Evolutionary conservation across 2,797 vertebrate species (phyloP).

Genomic region (Crotalus adamanteus): DNA sequence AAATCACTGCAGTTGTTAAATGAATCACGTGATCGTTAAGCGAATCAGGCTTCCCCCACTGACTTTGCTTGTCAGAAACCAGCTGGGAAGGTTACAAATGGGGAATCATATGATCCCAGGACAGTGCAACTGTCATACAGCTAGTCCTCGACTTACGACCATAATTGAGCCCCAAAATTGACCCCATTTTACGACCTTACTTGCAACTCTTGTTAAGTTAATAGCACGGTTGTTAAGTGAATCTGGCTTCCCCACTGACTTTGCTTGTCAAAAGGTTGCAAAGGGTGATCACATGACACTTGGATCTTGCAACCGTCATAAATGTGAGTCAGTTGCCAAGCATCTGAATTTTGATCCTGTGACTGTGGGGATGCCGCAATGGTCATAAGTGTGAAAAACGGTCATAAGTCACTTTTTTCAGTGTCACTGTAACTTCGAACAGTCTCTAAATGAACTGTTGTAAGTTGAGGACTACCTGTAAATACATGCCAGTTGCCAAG

Average conservation of each 20-base stretch:
- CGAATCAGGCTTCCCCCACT: neutral
- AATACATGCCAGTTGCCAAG: too few relatives aligned
- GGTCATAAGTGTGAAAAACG: too few relatives aligned
- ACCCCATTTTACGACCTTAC: rapidly evolving
- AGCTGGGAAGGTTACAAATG: neutral
- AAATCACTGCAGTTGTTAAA: neutral
- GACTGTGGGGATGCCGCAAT: too few relatives aligned
- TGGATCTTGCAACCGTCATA: neutral
- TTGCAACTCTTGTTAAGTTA: neutral
- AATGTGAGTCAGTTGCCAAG: too few relatives aligned
- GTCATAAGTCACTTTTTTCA: too few relatives aligned
- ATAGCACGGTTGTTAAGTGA: neutral
- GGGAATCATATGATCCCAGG: neutral
- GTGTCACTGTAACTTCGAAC: too few relatives aligned
- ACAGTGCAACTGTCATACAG: neutral
- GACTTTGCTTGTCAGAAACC: neutral
- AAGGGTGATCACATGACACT: neutral
- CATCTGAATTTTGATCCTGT: too few relatives aligned
- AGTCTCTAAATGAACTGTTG: too few relatives aligned
- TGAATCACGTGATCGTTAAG: neutral
- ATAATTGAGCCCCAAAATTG: neutral
- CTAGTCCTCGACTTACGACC: neutral
- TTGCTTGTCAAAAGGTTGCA: neutral
- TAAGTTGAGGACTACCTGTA: too few relatives aligned
- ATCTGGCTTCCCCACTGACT: neutral